Evolutionary conservation across 2,888 invertebrate species (phyloP), one percentile per base, ranked within the genome.

Genomic region (Oscheius sp.): DNA sequence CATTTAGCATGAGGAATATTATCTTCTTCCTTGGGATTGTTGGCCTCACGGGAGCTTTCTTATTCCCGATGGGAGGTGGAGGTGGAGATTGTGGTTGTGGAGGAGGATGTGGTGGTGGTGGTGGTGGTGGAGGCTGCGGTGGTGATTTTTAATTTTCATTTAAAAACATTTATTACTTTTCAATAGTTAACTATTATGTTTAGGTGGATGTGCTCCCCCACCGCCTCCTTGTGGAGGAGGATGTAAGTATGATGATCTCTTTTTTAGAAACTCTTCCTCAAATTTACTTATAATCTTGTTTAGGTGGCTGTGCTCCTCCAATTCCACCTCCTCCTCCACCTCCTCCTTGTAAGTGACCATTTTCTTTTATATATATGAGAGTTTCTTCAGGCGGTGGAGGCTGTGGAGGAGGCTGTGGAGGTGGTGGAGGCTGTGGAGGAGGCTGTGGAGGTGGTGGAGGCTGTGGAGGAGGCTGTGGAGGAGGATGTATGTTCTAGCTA

Each of bases 21-120:
- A 26, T 59, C 4, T 14, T 59, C 24, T n/a, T 41, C 26, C 59
- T 59, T n/a, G 59, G 41, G 28, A 17, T 41, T 9, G 44, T 62
- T 20, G 24, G 47, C 22, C 24, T 49, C 20, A 17, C 62, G 2
- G 33, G 47, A 9, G 62, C 47, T 1, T 62, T 62, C 47, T 22
- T 62, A 2, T 62, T 62, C 47, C 47, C 47, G 12, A 20, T n/a
- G 8, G 45, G 47, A 2, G 62, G 47, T 5, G 47, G 62, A 9
- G 62, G 62, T 17, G 47, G 49, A 20, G 45, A 33, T 62, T n/a
- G 62, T 8, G 45, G 62, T n/a, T 45, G 62, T 20, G 47, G 49
- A 1, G 14, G 47, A 2, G 47, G 62, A 28, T n/a, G 49, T 32
- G 47, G 47, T 28, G 24, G 59, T 14, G 24, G 59, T 2, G 41